phyloP scores from a whole-genome alignment of 2,113 vertebrate genomes.

The Psittacus erithacus region DNA sequence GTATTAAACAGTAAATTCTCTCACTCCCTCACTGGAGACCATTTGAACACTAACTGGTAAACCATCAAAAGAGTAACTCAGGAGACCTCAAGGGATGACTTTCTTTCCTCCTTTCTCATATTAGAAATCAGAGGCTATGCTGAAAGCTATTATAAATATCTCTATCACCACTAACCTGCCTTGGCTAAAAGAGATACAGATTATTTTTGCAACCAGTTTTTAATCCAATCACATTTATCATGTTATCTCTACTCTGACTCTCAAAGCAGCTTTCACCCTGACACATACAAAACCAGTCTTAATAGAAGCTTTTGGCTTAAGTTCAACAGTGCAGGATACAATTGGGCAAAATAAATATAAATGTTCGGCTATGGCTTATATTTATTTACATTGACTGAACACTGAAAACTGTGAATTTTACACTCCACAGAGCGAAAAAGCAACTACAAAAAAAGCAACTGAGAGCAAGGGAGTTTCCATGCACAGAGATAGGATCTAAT shows the following conservation, averaged over 20 bases:
- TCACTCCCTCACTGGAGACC: not conserved
- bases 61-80: not conserved
- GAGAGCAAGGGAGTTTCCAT: not conserved
- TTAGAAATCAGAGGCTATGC: not conserved
- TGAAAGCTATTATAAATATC: constrained; percentile 32
- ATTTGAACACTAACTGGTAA: not conserved
- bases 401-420: not conserved
- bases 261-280: not conserved
- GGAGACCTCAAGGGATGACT: constrained; percentile 13
- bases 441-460: not conserved
- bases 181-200: not conserved
- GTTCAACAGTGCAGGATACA: not conserved
- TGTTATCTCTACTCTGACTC: not conserved
- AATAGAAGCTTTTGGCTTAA: not conserved
- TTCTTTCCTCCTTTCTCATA: constrained; percentile 19
- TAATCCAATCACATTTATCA: not conserved
- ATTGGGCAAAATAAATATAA: not conserved
- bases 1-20: constrained; percentile 14
- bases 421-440: not conserved
- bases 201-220: not conserved
- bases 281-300: not conserved
- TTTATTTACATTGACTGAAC: not conserved
- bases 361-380: not conserved
- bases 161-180: not conserved
- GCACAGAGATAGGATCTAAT: not conserved